Percentiles rank a stretch among this genome's conserved stretches.
These are phyloP conservation scores for Tethea ocularis DNA, from an alignment of 2,888 invertebrate genomes.

Conservation along the genomic window DNA sequence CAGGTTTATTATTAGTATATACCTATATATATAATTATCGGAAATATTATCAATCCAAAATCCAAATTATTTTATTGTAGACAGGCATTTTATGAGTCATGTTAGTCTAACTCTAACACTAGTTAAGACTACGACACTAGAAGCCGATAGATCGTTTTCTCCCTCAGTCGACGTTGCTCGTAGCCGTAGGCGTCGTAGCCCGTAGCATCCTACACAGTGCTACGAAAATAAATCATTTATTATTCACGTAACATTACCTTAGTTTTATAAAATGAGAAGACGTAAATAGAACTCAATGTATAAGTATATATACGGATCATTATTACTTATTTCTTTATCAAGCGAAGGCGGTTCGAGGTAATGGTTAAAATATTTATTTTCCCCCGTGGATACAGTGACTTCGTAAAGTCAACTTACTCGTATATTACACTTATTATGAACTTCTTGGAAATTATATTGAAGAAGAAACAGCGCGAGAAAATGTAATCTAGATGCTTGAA, in stretches of 20 bases:
- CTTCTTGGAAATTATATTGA: background rate
- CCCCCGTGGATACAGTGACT: background rate
- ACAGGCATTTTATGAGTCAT: too few species aligned
- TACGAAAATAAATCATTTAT: background rate
- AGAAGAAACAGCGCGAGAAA: background rate
- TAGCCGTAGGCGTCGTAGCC: background rate
- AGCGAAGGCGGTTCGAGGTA: background rate
- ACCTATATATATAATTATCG: too few species aligned
- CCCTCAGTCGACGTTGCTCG: background rate
- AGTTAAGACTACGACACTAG: too few species aligned
- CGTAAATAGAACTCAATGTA: background rate
- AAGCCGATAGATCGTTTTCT: background rate
- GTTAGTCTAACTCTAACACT: too few species aligned
- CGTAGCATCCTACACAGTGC: background rate
- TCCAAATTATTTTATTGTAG: too few species aligned
- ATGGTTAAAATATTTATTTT: background rate
- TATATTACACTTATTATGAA: background rate
- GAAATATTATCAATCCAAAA: too few species aligned
- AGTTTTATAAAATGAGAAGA: background rate
- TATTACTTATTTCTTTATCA: background rate
- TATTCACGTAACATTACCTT: too few species aligned
- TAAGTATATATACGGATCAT: background rate
- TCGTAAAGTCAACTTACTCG: background rate
- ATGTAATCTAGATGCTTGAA: background rate
- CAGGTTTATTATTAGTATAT: too few species aligned